These are phyloP conservation scores for Plagodis pulveraria DNA, from an alignment of 2,888 invertebrate genomes.

Conservation along the genomic window DNA sequence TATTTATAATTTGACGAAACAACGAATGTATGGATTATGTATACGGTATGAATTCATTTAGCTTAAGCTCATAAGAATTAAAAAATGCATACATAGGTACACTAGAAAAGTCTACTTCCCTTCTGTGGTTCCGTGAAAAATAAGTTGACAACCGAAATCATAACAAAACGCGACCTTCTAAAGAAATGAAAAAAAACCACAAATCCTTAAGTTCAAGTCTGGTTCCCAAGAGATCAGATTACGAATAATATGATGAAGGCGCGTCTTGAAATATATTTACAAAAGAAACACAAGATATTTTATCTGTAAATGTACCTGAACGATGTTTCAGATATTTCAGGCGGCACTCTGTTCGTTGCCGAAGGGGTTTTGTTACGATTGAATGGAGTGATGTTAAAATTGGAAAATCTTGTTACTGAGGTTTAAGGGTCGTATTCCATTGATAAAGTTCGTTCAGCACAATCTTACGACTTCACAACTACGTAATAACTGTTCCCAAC, in stretches of 20 bases:
- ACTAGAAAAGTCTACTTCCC: no score
- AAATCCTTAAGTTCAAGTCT: constrained; percentile 4
- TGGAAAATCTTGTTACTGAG: constrained; percentile 15
- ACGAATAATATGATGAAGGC: constrained; percentile 16
- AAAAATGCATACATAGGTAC: no score
- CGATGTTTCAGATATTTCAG: neutral
- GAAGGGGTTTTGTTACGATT: constrained; percentile 17
- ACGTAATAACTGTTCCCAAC: no score
- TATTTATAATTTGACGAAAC: no score
- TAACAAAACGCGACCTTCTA: constrained; percentile 12
- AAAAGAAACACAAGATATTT: constrained; percentile 17
- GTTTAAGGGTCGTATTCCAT: no score
- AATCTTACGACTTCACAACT: no score
- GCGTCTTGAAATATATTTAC: constrained; percentile 20
- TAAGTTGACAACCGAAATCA: neutral
- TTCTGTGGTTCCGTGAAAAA: no score
- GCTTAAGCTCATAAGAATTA: no score
- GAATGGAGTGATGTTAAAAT: constrained; percentile 13
- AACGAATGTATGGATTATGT: no score
- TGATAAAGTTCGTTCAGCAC: no score
- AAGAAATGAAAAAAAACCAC: constrained; percentile 19
- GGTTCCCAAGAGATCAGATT: constrained; percentile 13
- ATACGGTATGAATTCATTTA: no score
- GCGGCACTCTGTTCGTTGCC: constrained; percentile 1
- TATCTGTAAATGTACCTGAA: constrained; percentile 6